Base-by-base conservation (phyloP, 1,140 invertebrate species). In the Asobara japonica region DNA sequence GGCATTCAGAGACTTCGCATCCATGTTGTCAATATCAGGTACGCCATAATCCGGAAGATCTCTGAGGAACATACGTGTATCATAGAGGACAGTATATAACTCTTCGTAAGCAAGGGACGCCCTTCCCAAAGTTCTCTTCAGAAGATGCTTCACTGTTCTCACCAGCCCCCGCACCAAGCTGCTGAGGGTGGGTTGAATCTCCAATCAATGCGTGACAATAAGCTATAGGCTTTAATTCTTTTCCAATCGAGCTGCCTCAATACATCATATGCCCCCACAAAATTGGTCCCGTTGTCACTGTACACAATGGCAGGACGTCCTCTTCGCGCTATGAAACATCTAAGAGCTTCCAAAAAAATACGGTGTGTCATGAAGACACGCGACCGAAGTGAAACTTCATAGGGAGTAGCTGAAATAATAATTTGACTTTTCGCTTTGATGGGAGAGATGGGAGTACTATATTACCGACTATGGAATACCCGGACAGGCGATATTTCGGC, bases 161-260 rank as follows among this genome's bases (percentile, higher is more conserved):
- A 85, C 73, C 73, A 83, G 60, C 81, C 82, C 38, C 81, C 81
- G 82, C 83, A 85, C 82, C 83, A 86, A 3, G 85, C 60, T 11
- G 84, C 80, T 7, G 77, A 72, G 8, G 86, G 82, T 1, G 85
- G 84, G 76, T 84, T 86, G 74, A 88, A 87, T 16, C 78, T 76
- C 82, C 84, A 87, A 8, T 78, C 38, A 25, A 86, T 88, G 48
- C 75, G 45, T 65, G 73, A 29, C 0, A 65, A 74, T 2, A 71
- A 13, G 36, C 70, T 77, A 20, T 76, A 72, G 31, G 71, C 74
- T 6, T 20, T n/a, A 11, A 82, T 74, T 36, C 36, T 25, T 7
- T 74, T 48, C 79, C 81, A 85, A 72, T 86, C 76, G 13, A 84
- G 22, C 36, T 65, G 66, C 41, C 61, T n/a, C 82, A 60, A 68